A percentile compares a stretch with the other conserved stretches of the same genome.
Conservation (phyloP, 2,888 invertebrate species). For the Ommatoiulus sabulosus region DNA sequence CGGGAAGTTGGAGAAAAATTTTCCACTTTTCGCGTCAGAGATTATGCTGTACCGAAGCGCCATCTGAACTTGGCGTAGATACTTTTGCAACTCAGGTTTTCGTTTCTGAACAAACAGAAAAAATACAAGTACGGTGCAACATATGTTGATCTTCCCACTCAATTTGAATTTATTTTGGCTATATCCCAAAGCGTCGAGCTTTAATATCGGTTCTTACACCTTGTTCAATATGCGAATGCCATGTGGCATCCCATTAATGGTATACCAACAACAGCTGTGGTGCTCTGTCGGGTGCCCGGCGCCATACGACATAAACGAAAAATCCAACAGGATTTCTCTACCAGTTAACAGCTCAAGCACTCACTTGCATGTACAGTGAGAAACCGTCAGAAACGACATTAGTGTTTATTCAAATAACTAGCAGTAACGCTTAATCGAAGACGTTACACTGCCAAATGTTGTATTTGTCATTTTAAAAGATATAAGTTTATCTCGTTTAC, state of each 20-base stretch:
- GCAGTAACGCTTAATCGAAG: background rate
- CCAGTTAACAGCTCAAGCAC: background rate
- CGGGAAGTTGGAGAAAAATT: too few relatives aligned
- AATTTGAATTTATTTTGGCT: constrained; percentile 26
- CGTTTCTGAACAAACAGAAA: background rate
- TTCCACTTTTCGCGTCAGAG: too few relatives aligned
- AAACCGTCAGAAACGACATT: background rate
- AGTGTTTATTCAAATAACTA: background rate
- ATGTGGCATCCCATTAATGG: background rate
- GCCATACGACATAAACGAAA: background rate
- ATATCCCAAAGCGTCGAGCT: background rate
- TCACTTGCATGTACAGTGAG: too few relatives aligned
- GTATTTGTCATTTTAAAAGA: background rate
- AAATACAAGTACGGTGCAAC: background rate
- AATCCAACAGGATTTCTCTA: background rate
- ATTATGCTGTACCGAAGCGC: background rate
- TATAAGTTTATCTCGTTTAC: background rate
- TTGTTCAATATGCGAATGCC: background rate
- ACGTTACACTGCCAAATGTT: background rate
- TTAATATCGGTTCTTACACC: background rate
- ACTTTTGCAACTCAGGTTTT: background rate
- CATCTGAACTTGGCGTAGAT: background rate
- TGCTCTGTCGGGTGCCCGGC: background rate
- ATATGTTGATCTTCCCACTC: constrained; percentile 48
- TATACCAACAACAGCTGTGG: background rate